Evolutionary conservation across 2,113 vertebrate species (phyloP), one percentile per base, ranked within the genome.

Genomic region (Eclectus roratus): DNA sequence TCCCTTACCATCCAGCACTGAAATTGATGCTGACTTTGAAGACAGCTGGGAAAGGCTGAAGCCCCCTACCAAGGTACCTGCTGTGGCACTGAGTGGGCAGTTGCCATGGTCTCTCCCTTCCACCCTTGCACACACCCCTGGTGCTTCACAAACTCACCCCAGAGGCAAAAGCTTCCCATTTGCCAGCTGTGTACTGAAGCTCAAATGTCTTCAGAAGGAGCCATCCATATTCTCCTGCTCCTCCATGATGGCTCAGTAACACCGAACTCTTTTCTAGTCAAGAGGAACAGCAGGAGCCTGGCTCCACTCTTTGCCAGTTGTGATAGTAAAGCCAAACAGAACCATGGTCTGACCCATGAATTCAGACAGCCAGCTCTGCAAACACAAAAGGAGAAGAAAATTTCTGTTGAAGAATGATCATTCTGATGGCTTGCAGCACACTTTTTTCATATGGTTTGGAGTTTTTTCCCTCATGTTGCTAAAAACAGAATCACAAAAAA

Each of bases 61-160:
- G 52, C 3, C 3, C 17, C 5, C 8, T 19, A 5, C 7, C 1
- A 0, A 33, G 28, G 19, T 17, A 66, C 11, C 17, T 35, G 47
- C 43, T 41, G 4, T 5, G 39, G 58, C 52, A 68, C 7, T 1
- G 0, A 7, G 21, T 25, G 8, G 17, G n/a, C 53, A 71, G 19
- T 14, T 37, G 35, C 43, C 53, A 11, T 18, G 52, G 10, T 37
- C 24, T 58, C 37, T 60, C 41, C 49, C 8, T 63, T 25, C 50
- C 46, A 47, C 7, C 6, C 39, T 50, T 1, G 1, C n/a, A 63
- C 15, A 4, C 19, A 5, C 11, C 19, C 7, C 17, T 9, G 15
- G 10, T 39, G 16, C n/a, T 77, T 83, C 37, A 47, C 27, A 61
- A 47, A 39, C 23, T 60, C 71, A 52, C 20, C 5, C 29, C 19